Evolutionary conservation across 2,797 vertebrate species (phyloP).

Genomic region (Thripadectes ignobilis): DNA sequence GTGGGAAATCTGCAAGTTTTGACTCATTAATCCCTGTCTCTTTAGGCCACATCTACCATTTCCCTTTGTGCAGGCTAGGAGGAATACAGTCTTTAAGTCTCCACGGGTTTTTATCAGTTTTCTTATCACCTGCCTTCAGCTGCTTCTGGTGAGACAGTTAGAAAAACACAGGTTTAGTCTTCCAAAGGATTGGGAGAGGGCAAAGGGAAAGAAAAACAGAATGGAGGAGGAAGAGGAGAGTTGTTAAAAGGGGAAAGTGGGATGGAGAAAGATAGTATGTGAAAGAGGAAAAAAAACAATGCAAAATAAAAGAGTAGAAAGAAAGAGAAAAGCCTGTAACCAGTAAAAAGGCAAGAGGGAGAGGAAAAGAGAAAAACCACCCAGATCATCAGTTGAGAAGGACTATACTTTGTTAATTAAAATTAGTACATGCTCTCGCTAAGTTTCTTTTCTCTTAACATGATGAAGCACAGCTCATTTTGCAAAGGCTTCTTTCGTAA

Average conservation of each 20-base stretch:
- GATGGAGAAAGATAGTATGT: not conserved
- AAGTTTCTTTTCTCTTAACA: not conserved
- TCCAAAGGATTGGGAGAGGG: not conserved
- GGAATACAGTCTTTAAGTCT: not conserved
- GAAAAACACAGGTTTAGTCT: not conserved
- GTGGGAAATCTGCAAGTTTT: not conserved
- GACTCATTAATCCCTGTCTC: not conserved
- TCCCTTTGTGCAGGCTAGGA: not conserved
- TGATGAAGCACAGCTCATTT: not conserved
- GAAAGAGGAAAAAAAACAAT: not conserved
- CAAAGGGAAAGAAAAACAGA: not conserved
- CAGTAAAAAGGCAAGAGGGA: not conserved
- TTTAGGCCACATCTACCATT: not conserved
- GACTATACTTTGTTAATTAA: not conserved
- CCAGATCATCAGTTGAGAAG: not conserved
- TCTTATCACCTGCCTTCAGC: constrained; percentile 20
- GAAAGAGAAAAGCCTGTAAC: not conserved
- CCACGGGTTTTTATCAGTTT: constrained; percentile 2
- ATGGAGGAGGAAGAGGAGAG: not conserved
- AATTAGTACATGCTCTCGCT: not conserved
- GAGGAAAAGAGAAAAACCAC: not conserved
- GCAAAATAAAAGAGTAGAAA: not conserved
- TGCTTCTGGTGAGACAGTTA: constrained; percentile 10
- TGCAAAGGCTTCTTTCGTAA: not conserved
- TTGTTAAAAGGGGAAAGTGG: not conserved